These are phyloP conservation scores for Limonius californicus DNA, from an alignment of 1,140 invertebrate species.

Conservation along the genomic window DNA sequence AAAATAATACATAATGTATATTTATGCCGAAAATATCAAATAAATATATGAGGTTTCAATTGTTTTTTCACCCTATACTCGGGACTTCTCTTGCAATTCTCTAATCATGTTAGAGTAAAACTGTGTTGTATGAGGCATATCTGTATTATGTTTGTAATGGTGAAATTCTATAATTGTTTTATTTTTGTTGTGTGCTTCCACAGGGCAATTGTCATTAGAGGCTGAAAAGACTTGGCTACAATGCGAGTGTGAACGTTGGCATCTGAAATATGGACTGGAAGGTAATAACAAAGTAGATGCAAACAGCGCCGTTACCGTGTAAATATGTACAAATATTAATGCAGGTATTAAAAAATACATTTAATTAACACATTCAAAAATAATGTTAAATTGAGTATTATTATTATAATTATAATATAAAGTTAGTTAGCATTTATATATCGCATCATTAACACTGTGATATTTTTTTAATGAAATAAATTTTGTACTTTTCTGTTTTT, in stretches of 20 bases:
- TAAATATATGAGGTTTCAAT: too few relatives aligned
- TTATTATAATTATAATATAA: background rate
- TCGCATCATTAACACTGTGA: slow-evolving; percentile 31
- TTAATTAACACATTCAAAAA: background rate
- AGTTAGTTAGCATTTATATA: slow-evolving; percentile 9
- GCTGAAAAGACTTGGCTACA: slow-evolving; percentile 85
- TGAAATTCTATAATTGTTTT: too few relatives aligned
- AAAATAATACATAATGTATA: too few relatives aligned
- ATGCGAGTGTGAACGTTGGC: slow-evolving; percentile 82
- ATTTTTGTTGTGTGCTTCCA: slow-evolving; percentile 43
- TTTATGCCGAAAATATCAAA: too few relatives aligned
- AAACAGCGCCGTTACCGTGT: background rate
- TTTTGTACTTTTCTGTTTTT: slow-evolving; percentile 27
- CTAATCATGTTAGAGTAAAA: too few relatives aligned
- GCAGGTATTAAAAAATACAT: background rate
- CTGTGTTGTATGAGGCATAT: too few relatives aligned
- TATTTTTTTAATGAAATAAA: slow-evolving; percentile 35
- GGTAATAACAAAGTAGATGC: slow-evolving; percentile 51
- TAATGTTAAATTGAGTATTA: background rate
- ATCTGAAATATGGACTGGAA: slow-evolving; percentile 73
- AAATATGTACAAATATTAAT: background rate
- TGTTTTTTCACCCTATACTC: too few relatives aligned
- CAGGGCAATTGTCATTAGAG: slow-evolving; percentile 79
- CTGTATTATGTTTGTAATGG: too few relatives aligned
- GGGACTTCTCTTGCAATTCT: too few relatives aligned